Conservation (phyloP, 2,888 invertebrate genomes). For the Tortrix viridana region DNA sequence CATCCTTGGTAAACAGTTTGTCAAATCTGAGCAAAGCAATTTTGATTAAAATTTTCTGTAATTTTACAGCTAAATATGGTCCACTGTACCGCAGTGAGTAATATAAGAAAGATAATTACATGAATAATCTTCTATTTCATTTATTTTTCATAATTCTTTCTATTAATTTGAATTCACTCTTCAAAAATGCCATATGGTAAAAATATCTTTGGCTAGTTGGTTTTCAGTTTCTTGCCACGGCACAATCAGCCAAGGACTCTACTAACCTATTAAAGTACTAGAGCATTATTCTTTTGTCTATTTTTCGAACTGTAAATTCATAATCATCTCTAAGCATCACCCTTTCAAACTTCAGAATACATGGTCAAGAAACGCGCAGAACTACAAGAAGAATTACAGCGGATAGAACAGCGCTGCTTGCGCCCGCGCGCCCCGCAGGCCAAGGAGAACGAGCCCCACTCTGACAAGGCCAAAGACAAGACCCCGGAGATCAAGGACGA, state of each 20-base stretch:
- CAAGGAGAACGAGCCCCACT: constrained; percentile 67
- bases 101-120: constrained; percentile 7
- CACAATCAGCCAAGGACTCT: too few relatives aligned
- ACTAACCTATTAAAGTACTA: too few relatives aligned
- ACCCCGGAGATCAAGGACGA: constrained; percentile 17
- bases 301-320: not conserved
- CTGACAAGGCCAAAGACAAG: not conserved
- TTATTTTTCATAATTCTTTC: not conserved
- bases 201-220: too few relatives aligned
- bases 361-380: constrained; percentile 86
- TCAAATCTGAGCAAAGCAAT: too few relatives aligned
- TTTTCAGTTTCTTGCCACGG: too few relatives aligned
- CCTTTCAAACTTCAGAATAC: constrained; percentile 74
- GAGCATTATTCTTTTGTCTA: too few relatives aligned
- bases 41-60: constrained; percentile 30
- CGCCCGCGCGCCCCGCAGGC: constrained; percentile 59
- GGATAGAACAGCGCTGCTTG: constrained; percentile 84
- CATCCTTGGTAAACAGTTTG: too few relatives aligned
- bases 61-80: constrained; percentile 68
- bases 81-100: constrained; percentile 71
- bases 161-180: not conserved
- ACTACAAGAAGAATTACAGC: constrained; percentile 86
- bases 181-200: too few relatives aligned
- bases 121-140: not conserved
- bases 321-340: not conserved